Base-by-base conservation (phyloP, 2,888 invertebrate species). In the Temnothorax rugatulus region DNA sequence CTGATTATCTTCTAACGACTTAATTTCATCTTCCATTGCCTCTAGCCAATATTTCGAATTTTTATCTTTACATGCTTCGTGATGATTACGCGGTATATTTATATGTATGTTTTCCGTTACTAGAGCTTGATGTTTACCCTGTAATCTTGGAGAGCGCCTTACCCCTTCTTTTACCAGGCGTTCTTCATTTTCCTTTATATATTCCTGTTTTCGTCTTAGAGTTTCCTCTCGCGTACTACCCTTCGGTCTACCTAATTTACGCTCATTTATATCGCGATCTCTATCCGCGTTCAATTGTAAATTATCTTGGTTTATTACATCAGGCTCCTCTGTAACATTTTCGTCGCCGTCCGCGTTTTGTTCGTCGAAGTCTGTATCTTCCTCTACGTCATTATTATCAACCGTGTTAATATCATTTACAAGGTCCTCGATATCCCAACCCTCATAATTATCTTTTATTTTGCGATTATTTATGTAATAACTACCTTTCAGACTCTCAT, bases 171-270 rank as follows among this genome's bases (percentile, higher is more conserved):
- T 0, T 5, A 18, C 50, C 11, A 50, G 21, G 0, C 34, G 7
- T 2, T 69, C 34, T 8, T 63, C 61, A 8, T 18, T 44, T 15
- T 47, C 11, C 0, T 15, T 47, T 25, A 63, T 64, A 9, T 18
- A 1, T 11, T 59, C 38, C 2, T 76, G 25, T 1, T 50, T 63
- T 18, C 3, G 15, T n/a, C 13, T 61, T 1, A 18, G 4, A 18
- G 5, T 64, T 13, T 76, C 63, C 4, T 18, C 29, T 7, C 21
- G 0, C 2, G 57, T 61, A 3, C n/a, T 2, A 8, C 76, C 64
- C 29, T 47, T 50, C 1, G 76, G 64, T 64, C 64, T 76, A 2
- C 76, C 76, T 25, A 9, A 15, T n/a, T 38, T 63, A n/a, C 21
- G 41, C 34, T 34, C 5, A 34, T 34, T 34, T 34, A 34, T 34